Conservation (phyloP, 1,140 invertebrate genomes). For the Doryteuthis pealeii region DNA sequence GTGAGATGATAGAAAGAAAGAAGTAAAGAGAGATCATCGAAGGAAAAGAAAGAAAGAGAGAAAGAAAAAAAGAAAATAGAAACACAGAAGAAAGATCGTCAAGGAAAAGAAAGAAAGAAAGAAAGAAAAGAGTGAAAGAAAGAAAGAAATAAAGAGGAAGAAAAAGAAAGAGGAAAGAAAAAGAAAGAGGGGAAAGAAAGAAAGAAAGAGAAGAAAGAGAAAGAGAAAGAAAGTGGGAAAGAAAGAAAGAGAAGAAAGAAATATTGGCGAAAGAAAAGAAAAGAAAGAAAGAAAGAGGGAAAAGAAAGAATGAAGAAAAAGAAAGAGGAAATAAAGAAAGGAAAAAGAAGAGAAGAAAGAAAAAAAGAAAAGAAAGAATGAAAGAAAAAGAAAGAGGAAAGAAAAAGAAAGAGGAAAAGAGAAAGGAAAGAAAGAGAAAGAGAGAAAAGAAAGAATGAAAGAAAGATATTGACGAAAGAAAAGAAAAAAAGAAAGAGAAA, state of each 20-base stretch:
- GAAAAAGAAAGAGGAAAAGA: slow-evolving; percentile 12
- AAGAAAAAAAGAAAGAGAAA: slow-evolving; percentile 3
- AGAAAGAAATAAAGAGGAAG: neutral
- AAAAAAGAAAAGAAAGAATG: neutral
- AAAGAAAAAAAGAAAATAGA: too few relatives aligned
- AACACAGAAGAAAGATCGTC: too few relatives aligned
- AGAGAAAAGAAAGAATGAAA: neutral
- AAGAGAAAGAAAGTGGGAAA: slow-evolving; percentile 4
- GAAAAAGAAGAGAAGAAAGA: slow-evolving; percentile 3
- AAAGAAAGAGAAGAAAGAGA: neutral
- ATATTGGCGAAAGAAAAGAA: neutral
- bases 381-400: neutral
- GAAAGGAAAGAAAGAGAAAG: slow-evolving; percentile 16
- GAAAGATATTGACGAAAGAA: neutral
- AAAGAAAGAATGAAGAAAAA: too few relatives aligned
- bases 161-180: neutral
- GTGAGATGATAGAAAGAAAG: slow-evolving; percentile 21
- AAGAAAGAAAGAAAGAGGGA: neutral
- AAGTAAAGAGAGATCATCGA: neutral
- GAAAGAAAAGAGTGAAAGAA: slow-evolving; percentile 16
- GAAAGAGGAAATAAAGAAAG: slow-evolving; percentile 20
- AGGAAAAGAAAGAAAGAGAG: too few relatives aligned
- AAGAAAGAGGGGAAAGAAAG: slow-evolving; percentile 10
- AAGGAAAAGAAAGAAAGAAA: neutral
- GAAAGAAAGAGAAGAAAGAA: neutral